Conservation (phyloP, 1,140 invertebrate species). For the Drosophila pruinosa region DNA sequence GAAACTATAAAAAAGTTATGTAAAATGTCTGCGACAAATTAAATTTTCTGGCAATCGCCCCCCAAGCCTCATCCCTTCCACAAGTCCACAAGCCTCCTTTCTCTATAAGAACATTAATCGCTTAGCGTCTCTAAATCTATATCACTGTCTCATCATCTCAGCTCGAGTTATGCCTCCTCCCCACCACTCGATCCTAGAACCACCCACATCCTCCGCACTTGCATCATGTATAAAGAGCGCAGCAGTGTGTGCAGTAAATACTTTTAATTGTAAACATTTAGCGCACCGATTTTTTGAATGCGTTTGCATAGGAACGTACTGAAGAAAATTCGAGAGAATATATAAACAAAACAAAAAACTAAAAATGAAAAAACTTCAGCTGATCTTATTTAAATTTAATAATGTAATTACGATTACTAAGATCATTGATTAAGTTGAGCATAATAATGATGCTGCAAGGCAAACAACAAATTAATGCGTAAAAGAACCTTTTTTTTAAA, state of each 20-base stretch:
- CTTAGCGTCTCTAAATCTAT: constrained; percentile 22
- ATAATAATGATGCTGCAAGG: constrained; percentile 47
- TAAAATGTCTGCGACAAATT: constrained; percentile 29
- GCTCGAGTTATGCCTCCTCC: background rate
- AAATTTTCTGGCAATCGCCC: constrained; percentile 23
- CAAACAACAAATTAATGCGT: constrained; percentile 62
- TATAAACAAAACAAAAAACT: constrained; percentile 12
- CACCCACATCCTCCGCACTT: constrained; percentile 14
- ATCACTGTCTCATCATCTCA: background rate
- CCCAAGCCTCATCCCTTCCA: background rate
- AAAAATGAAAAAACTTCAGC: constrained; percentile 53
- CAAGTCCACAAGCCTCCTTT: constrained; percentile 7
- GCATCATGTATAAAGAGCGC: constrained; percentile 65
- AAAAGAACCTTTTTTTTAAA: constrained; percentile 57
- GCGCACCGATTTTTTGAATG: constrained; percentile 57
- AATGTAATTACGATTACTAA: constrained; percentile 70
- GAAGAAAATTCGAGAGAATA: constrained; percentile 32
- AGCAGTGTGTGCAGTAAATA: constrained; percentile 53
- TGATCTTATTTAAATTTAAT: constrained; percentile 74
- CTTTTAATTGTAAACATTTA: constrained; percentile 55
- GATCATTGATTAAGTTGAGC: constrained; percentile 71
- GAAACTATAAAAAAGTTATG: constrained; percentile 35
- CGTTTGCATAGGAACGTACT: constrained; percentile 41
- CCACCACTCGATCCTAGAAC: background rate
- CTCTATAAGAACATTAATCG: constrained; percentile 21